These are phyloP conservation scores for Wasmannia auropunctata DNA, from an alignment of 1,140 invertebrate genomes.

Conservation along the genomic window DNA sequence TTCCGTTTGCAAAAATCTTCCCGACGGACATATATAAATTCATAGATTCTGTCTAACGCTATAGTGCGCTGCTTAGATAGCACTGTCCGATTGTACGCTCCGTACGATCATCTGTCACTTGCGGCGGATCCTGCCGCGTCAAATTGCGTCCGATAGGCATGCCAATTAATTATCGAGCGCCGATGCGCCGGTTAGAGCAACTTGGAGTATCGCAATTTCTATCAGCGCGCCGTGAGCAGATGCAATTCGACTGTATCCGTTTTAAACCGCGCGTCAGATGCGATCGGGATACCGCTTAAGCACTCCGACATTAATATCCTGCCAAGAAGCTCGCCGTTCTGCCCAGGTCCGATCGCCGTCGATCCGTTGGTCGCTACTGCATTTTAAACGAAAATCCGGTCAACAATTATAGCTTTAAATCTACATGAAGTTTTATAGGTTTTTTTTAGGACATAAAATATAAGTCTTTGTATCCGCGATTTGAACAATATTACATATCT, in stretches of 20 bases:
- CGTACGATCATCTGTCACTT: conserved; percentile 32
- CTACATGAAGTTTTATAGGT: conserved; percentile 20
- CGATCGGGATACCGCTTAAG: conserved; percentile 66
- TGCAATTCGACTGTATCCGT: conserved; percentile 52
- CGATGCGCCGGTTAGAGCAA: conserved; percentile 22
- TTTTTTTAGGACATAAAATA: not conserved
- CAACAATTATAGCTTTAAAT: conserved; percentile 63
- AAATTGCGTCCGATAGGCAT: conserved; percentile 12
- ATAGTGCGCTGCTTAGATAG: conserved; percentile 8
- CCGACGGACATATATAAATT: not conserved
- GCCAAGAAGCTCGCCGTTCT: conserved; percentile 48
- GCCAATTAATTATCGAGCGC: conserved; percentile 31
- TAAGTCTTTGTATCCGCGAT: not conserved
- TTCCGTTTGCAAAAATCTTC: not conserved
- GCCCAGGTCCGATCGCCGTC: conserved; percentile 26
- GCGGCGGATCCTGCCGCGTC: not conserved
- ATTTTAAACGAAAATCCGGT: conserved; percentile 32
- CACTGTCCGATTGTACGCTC: conserved; percentile 4
- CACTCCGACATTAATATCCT: conserved; percentile 59
- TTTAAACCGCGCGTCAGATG: conserved; percentile 60
- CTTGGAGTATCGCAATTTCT: conserved; percentile 55
- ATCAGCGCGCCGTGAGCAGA: conserved; percentile 1
- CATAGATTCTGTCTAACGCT: conserved; percentile 15
- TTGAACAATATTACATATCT: not conserved
- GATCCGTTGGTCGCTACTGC: not conserved